Conservation (phyloP, 2,888 invertebrate genomes). For the Ellobium chinense region DNA sequence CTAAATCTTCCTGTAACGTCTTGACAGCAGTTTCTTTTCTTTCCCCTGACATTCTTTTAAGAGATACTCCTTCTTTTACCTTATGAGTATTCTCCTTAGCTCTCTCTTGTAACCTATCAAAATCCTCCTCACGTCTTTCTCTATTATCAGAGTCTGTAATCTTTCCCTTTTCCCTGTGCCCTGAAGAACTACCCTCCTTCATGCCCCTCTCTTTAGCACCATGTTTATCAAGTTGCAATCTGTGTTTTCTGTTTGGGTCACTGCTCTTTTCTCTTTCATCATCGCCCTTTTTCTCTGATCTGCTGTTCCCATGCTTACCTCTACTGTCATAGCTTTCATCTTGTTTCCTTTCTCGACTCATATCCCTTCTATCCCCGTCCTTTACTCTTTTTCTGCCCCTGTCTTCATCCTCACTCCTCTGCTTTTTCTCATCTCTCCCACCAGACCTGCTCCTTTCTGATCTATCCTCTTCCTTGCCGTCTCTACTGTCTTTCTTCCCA, state of each 20-base stretch:
- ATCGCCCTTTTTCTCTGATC: not conserved
- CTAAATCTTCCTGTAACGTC: too few species aligned
- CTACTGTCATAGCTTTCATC: too few species aligned
- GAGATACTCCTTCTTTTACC: too few species aligned
- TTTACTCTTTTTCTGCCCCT: not conserved
- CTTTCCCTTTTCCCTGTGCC: not conserved
- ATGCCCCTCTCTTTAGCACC: not conserved
- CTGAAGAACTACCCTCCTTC: not conserved
- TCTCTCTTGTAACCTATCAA: too few species aligned
- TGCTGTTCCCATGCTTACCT: too few species aligned
- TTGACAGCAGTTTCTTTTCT: too few species aligned
- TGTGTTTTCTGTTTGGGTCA: not conserved
- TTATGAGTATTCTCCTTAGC: too few species aligned
- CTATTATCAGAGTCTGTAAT: too few species aligned
- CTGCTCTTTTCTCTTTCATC: not conserved
- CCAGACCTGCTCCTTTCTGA: not conserved
- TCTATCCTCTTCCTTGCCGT: not conserved
- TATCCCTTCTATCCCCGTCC: not conserved
- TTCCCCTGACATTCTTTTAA: too few species aligned
- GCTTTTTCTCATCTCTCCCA: too few species aligned
- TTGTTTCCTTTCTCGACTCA: not conserved
- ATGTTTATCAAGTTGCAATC: not conserved
- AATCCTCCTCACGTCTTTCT: too few species aligned
- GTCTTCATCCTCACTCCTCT: not conserved
- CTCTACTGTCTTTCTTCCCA: conserved; percentile 18